Evolutionary conservation across 2,113 vertebrate genomes (phyloP), one percentile per base, ranked within the genome.

Genomic region (Cyprinodon brontotheroides): DNA sequence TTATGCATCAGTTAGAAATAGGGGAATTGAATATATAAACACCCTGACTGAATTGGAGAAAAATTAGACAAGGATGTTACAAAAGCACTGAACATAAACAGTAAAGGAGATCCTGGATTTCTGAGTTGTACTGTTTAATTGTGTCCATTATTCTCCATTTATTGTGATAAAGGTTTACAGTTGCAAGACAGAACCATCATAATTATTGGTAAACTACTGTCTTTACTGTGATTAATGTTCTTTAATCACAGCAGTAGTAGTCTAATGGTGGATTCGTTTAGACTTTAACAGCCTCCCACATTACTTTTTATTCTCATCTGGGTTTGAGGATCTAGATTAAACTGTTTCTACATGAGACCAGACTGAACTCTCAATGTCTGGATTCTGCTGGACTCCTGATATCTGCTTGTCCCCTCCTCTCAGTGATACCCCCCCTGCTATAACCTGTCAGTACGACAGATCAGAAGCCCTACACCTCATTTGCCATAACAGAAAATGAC

Each of bases 401-500:
- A 41, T 72, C 40, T 80, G 66, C 48, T 65, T 11, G 40, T 50
- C 39, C 74, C 70, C 61, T 8, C 59, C 29, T 79, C 75, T 77
- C 63, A 65, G 66, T 29, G 10, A 38, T 68, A 22, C 36, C 36
- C 68, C 66, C 74, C 67, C 64, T 12, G 38, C 78, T 9, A 9
- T 61, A 53, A 75, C 71, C 83, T 36, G 8, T 71, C 36, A 78
- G 69, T 78, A 39, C 36, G 17, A 17, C 79, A 60, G 65, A 82
- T 61, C 50, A 75, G 65, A 84, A 69, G 70, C 65, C 65, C 43
- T 72, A 70, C 57, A 0, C 72, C 62, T 62, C 37, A 36, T 75
- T 71, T 68, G 39, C 79, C 73, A 77, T 72, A 79, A 61, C 65
- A 47, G 59, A 72, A 69, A 36, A 73, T 57, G 45, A 37, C 37